A percentile compares a stretch with the other conserved stretches of the same genome.
phyloP scores from a whole-genome alignment of 1,140 invertebrate genomes.

The Bombus difficillimus region DNA sequence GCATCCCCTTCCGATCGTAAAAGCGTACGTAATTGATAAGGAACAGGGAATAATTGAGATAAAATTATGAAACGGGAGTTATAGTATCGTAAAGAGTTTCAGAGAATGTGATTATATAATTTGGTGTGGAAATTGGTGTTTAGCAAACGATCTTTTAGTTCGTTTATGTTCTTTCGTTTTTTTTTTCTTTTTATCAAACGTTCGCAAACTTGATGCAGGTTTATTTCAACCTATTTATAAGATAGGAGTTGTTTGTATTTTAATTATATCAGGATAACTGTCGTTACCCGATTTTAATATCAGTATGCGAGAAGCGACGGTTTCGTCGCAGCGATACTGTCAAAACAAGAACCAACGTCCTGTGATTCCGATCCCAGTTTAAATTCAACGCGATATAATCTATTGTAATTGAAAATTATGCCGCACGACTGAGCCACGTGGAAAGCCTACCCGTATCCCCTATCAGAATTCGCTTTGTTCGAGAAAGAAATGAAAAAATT shows the following conservation, averaged over 20 bases:
- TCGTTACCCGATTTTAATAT: conserved; percentile 18
- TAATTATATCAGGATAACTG: neutral
- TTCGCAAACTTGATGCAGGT: neutral
- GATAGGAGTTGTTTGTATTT: neutral
- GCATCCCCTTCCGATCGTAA: no score
- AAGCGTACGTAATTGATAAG: neutral
- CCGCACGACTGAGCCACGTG: conserved; percentile 66
- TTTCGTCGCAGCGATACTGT: conserved; percentile 33
- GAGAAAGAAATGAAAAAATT: conserved; percentile 67
- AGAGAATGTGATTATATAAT: neutral
- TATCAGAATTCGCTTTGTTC: conserved; percentile 53
- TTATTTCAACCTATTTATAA: neutral
- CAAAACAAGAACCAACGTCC: conserved; percentile 43
- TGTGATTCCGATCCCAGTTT: conserved; percentile 48
- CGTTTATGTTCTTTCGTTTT: neutral
- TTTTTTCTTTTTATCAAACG: neutral
- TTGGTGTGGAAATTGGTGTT: neutral
- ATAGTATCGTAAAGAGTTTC: neutral
- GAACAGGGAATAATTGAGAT: neutral
- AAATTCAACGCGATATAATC: conserved; percentile 72
- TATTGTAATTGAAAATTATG: conserved; percentile 75
- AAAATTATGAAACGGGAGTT: neutral
- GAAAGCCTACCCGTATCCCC: conserved; percentile 52
- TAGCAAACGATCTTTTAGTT: neutral
- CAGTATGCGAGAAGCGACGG: conserved; percentile 2